Percentiles rank a stretch among this genome's conserved stretches.
Conservation (phyloP, 2,797 vertebrate genomes). For the Potorous gilbertii region DNA sequence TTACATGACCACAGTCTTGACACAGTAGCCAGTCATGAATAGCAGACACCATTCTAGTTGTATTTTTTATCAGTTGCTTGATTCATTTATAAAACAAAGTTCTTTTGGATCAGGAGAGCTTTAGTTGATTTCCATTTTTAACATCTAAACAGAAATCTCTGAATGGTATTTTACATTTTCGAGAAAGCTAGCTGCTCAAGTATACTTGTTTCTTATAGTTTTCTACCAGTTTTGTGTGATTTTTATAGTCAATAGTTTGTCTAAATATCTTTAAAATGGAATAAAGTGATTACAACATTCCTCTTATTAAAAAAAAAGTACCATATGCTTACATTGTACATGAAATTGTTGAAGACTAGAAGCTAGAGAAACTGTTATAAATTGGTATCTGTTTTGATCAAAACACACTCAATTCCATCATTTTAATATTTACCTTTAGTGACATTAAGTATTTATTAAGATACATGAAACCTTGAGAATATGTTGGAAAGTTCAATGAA, state of each 20-base stretch:
- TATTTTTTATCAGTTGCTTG: background rate
- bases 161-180: background rate
- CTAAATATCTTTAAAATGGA: background rate
- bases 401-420: background rate
- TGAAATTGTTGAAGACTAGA: conserved; percentile 14
- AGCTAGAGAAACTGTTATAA: conserved; percentile 58
- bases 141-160: background rate
- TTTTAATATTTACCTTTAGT: conserved; percentile 46
- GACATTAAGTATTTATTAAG: conserved; percentile 23
- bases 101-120: background rate
- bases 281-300: background rate
- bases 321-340: background rate
- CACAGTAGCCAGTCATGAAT: too few species aligned
- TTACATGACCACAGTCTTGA: background rate
- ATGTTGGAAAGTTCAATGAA: conserved; percentile 67
- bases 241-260: background rate
- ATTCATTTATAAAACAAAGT: background rate
- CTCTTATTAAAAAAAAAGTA: background rate
- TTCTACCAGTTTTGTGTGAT: background rate
- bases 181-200: background rate
- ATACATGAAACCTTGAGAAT: conserved; percentile 40
- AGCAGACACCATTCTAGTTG: background rate
- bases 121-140: background rate
- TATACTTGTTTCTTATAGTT: background rate
- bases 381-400: conserved; percentile 58